Conservation (phyloP, 1,140 invertebrate species). For the Pinna nobilis region DNA sequence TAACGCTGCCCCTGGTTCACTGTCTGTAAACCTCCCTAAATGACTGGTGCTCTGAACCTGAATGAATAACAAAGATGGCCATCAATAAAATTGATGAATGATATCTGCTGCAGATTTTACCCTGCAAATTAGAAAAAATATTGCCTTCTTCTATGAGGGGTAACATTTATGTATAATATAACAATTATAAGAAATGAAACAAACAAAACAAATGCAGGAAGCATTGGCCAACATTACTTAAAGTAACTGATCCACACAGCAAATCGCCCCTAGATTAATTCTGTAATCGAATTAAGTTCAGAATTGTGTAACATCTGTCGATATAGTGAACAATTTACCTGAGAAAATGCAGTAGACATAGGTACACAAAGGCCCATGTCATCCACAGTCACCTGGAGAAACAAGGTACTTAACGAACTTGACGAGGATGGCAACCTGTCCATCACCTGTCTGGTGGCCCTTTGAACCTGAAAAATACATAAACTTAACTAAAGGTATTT, state of each 20-base stretch:
- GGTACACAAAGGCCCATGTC: constrained; percentile 98
- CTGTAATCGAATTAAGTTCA: not conserved
- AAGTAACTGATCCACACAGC: too few species aligned
- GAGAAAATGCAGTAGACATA: constrained; percentile 80
- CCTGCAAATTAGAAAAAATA: too few species aligned
- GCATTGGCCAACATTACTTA: too few species aligned
- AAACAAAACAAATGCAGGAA: too few species aligned
- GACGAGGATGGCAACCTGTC: constrained; percentile 64
- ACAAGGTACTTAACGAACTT: constrained; percentile 87
- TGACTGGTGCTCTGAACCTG: constrained; percentile 29
- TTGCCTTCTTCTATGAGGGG: too few species aligned
- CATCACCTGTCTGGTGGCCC: constrained; percentile 79
- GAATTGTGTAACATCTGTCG: not conserved
- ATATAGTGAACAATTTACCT: constrained; percentile 5
- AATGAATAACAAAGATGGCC: constrained; percentile 6
- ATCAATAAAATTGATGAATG: too few species aligned
- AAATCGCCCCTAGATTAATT: too few species aligned
- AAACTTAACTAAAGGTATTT: not conserved
- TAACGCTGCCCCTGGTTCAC: constrained; percentile 87
- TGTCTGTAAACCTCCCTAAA: constrained; percentile 51
- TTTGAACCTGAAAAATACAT: constrained; percentile 81
- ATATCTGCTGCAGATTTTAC: too few species aligned
- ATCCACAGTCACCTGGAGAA: constrained; percentile 95
- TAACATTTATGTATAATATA: too few species aligned
- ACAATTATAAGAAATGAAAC: too few species aligned